A percentile compares a stretch with the other conserved stretches of the same genome.
Conservation (phyloP, 2,113 vertebrate species). For the Condylura cristata region DNA sequence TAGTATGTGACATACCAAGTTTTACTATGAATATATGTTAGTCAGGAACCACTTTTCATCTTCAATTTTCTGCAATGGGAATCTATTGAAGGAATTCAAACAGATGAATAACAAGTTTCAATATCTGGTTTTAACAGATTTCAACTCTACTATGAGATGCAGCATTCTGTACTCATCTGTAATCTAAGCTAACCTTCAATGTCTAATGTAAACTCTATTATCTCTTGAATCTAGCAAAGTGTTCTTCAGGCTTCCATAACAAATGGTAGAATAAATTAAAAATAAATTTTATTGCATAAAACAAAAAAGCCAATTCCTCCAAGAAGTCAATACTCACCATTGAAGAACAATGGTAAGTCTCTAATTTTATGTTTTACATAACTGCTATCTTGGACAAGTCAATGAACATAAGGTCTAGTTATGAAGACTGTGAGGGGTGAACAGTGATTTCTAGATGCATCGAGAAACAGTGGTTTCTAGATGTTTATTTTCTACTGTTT, state of each 20-base stretch:
- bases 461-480: background rate
- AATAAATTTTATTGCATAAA: background rate
- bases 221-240: background rate
- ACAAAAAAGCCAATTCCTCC: background rate
- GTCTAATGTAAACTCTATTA: background rate
- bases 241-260: background rate
- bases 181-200: background rate
- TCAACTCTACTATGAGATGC: background rate
- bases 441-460: background rate
- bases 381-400: background rate
- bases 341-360: background rate
- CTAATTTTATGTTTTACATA: background rate
- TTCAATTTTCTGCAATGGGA: background rate
- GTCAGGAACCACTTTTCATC: background rate
- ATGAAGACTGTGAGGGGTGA: background rate
- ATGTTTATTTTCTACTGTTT: background rate
- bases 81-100: background rate
- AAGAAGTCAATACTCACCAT: background rate
- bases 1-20: conserved; percentile 19
- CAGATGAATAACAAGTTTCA: background rate
- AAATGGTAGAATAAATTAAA: background rate
- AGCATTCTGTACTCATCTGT: background rate
- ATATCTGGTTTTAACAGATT: conserved; percentile 4
- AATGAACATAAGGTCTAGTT: background rate
- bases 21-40: background rate